Percentiles rank a stretch among this genome's conserved stretches.
Conservation (phyloP, 2,797 vertebrate genomes). For the Sparidentex hasta region DNA sequence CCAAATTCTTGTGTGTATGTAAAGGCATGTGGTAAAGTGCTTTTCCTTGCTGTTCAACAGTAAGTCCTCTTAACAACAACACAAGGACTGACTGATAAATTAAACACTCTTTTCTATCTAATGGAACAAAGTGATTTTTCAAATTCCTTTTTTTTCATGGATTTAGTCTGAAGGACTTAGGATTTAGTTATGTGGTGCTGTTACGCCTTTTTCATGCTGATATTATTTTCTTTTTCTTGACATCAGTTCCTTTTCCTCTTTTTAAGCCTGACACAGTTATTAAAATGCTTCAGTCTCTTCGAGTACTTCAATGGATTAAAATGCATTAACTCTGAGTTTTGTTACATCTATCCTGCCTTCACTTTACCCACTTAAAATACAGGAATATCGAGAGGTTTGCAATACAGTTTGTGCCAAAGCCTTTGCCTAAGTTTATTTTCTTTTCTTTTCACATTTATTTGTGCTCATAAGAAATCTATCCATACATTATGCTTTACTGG, state of each 20-base stretch:
- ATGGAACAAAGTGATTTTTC: slow-evolving; percentile 30
- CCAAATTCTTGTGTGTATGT: neutral
- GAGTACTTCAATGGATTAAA: slow-evolving; percentile 35
- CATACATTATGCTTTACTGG: slow-evolving; percentile 1
- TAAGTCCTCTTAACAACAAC: neutral
- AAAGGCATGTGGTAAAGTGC: neutral
- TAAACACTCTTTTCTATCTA: slow-evolving; percentile 22
- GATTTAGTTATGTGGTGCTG: slow-evolving; percentile 16
- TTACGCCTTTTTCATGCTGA: slow-evolving; percentile 27
- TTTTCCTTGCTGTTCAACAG: neutral
- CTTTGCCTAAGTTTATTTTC: neutral
- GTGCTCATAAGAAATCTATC: neutral
- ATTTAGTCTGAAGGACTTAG: slow-evolving; percentile 12
- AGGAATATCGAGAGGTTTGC: slow-evolving; percentile 1
- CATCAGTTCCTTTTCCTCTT: slow-evolving; percentile 1
- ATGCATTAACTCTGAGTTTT: slow-evolving; percentile 32
- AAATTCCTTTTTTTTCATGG: neutral
- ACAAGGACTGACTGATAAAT: slow-evolving; percentile 12
- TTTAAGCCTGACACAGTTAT: slow-evolving; percentile 16
- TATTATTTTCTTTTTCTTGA: slow-evolving; percentile 14
- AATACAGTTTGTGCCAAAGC: neutral
- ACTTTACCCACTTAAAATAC: slow-evolving; percentile 4
- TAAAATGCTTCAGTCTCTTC: slow-evolving; percentile 14
- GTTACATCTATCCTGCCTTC: slow-evolving; percentile 10
- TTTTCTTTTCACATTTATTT: neutral